Conservation (phyloP, 2,113 vertebrate genomes). For the Ranitomeya variabilis region DNA sequence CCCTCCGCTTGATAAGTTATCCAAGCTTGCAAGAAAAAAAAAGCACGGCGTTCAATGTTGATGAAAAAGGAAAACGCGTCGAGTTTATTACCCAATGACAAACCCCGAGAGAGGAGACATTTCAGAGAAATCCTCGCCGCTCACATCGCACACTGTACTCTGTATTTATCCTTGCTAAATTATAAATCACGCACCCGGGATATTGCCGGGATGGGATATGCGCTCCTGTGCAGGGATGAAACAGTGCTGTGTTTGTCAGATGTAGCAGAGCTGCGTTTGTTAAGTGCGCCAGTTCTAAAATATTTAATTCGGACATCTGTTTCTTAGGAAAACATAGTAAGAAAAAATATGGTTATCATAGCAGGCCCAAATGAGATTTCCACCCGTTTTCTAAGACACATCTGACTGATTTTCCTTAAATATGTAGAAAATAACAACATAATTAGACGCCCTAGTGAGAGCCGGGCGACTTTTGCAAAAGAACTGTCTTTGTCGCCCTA, state of each 20-base stretch:
- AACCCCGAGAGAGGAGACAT: slow-evolving; percentile 18
- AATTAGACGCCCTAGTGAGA: too few relatives aligned
- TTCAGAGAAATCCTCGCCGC: slow-evolving; percentile 37
- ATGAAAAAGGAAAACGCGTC: slow-evolving; percentile 15
- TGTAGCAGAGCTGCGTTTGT: background rate
- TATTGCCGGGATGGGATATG: background rate
- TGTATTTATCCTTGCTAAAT: slow-evolving; percentile 16
- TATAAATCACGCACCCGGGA: slow-evolving; percentile 11
- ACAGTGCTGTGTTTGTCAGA: background rate
- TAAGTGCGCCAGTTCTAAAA: too few relatives aligned
- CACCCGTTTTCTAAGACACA: too few relatives aligned
- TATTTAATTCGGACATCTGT: background rate
- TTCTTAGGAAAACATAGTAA: background rate
- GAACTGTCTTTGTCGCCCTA: too few relatives aligned
- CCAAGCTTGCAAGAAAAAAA: slow-evolving; percentile 7
- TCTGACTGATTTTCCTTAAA: too few relatives aligned
- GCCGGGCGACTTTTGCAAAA: too few relatives aligned
- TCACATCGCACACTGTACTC: background rate
- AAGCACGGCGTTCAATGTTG: background rate
- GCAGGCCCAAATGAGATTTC: background rate
- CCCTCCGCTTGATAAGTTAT: slow-evolving; percentile 31
- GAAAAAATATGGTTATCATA: background rate
- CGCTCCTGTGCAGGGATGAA: background rate
- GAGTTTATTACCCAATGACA: slow-evolving; percentile 40
- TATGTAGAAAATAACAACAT: too few relatives aligned